These are phyloP conservation scores for Chiloscyllium punctatum DNA, from an alignment of 2,797 vertebrate species.

Conservation along the genomic window DNA sequence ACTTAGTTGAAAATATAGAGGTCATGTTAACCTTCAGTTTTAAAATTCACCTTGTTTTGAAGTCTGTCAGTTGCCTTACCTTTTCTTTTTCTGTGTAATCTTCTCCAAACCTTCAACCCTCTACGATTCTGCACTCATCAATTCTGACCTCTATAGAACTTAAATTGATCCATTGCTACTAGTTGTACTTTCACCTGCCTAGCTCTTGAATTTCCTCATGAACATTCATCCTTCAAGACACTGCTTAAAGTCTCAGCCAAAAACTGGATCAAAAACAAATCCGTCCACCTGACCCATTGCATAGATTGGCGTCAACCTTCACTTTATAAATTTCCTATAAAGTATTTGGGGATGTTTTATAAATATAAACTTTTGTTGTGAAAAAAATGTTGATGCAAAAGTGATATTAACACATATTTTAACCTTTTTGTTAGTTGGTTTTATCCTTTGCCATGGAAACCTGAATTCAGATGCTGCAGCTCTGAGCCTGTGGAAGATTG, in stretches of 20 bases:
- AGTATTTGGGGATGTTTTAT: not conserved
- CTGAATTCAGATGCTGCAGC: slow-evolving; percentile 83
- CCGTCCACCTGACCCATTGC: not conserved
- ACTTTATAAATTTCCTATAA: not conserved
- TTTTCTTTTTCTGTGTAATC: not conserved
- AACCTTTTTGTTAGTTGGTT: slow-evolving; percentile 70
- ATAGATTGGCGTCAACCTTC: not conserved
- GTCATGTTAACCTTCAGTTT: not conserved
- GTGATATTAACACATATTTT: not conserved
- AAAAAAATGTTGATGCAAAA: slow-evolving; percentile 12
- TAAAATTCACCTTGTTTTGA: not conserved
- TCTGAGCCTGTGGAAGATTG: slow-evolving; percentile 90
- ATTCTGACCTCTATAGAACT: not conserved
- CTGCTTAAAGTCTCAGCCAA: not conserved
- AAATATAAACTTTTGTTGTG: not conserved
- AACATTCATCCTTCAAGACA: not conserved
- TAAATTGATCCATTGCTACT: not conserved
- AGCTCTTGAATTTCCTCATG: not conserved
- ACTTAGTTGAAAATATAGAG: no score
- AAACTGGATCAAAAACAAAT: not conserved
- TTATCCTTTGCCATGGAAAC: slow-evolving; percentile 89
- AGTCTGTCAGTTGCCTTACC: not conserved
- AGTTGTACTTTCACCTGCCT: not conserved
- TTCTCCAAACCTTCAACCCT: not conserved
- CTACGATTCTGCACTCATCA: not conserved